phyloP scores from a whole-genome alignment of 2,797 vertebrate genomes.

The Lindbergichthys nudifrons region DNA sequence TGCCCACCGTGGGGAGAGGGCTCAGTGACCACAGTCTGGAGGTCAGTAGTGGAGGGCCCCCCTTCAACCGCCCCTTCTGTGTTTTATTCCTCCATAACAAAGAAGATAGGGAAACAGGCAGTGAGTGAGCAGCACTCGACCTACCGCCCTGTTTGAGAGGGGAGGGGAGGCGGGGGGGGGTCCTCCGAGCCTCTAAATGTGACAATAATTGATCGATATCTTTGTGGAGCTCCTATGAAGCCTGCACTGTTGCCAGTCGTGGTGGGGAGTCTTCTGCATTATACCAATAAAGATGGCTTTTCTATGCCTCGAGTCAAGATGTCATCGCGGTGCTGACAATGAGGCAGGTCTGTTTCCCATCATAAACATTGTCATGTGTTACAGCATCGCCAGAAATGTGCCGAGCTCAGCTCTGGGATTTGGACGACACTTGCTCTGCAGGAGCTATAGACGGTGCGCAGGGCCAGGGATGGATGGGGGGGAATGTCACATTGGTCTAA shows the following conservation, averaged over 20 bases:
- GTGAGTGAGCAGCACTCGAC: slow-evolving; percentile 73
- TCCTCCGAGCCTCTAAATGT: slow-evolving; percentile 58
- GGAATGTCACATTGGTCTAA: slow-evolving; percentile 72
- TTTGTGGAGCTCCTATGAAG: slow-evolving; percentile 46
- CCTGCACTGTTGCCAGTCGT: slow-evolving; percentile 47
- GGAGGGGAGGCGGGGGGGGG: slow-evolving; percentile 2
- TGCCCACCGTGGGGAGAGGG: slow-evolving; percentile 53
- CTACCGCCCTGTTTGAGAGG: slow-evolving; percentile 54
- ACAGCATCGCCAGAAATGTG: slow-evolving; percentile 75
- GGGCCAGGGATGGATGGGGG: slow-evolving; percentile 67
- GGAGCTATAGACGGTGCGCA: slow-evolving; percentile 65
- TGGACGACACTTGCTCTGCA: slow-evolving; percentile 71
- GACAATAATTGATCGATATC: slow-evolving; percentile 74
- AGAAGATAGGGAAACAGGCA: slow-evolving; percentile 73
- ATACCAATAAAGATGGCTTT: slow-evolving; percentile 57
- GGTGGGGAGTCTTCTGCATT: slow-evolving; percentile 58
- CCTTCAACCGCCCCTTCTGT: slow-evolving; percentile 61
- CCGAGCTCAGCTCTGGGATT: slow-evolving; percentile 79
- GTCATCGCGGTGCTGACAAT: slow-evolving; percentile 68
- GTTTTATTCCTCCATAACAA: slow-evolving; percentile 81
- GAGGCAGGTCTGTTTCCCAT: slow-evolving; percentile 79
- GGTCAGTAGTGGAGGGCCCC: slow-evolving; percentile 75
- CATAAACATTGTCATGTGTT: slow-evolving; percentile 73
- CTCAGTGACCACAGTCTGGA: slow-evolving; percentile 74
- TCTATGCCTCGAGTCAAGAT: slow-evolving; percentile 56